Base-by-base conservation (phyloP, 92 coral and sea anemone species). In the Zoanthus gigantus region DNA sequence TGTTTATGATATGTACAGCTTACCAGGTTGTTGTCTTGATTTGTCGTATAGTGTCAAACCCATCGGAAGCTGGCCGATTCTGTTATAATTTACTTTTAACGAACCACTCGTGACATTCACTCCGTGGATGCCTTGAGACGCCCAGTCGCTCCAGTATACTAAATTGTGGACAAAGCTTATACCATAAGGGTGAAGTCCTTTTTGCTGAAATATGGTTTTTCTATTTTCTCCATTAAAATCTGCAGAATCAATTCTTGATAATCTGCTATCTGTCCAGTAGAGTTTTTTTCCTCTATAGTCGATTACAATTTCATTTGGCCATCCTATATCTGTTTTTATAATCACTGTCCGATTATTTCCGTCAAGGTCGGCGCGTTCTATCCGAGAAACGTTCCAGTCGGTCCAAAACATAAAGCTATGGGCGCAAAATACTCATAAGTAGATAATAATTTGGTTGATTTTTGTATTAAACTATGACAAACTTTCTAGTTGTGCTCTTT, bases 371-470 rank as follows among this genome's bases (percentile, higher is more conserved):
- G 85, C 85, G 30, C 85, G 85, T 81, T 81, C 85, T 45, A 81
- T 65, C 12, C 78, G 61, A 42, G 85, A 81, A 45, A 56, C 75
- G 46, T 81, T 66, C 85, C 85, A 81, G 61, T 81, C 85, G 1
- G 85, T 81, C 85, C 85, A 81, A 30, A 81, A 81, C 85, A 81
- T 81, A 68, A 63, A 81, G 18, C 85, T 81, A 50, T n/a, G 74
- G 17, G 17, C 12, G 6, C 7, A 23, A 28, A 14, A 5, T 6
- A n/a, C 32, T 0, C 9, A 53, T 11, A 9, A 16, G 1, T 9
- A 16, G 5, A 37, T 7, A 6, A 23, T 4, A 10, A 6, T 10
- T 6, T 54, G 10, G 57, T 73, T 14, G 14, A 3, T 12, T 10
- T 7, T 69, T 31, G 9, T 13, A 9, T 10, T 23, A 4, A 30